Base-by-base conservation (phyloP, 2,888 invertebrate genomes). In the Hydrotaea diabolus region DNA sequence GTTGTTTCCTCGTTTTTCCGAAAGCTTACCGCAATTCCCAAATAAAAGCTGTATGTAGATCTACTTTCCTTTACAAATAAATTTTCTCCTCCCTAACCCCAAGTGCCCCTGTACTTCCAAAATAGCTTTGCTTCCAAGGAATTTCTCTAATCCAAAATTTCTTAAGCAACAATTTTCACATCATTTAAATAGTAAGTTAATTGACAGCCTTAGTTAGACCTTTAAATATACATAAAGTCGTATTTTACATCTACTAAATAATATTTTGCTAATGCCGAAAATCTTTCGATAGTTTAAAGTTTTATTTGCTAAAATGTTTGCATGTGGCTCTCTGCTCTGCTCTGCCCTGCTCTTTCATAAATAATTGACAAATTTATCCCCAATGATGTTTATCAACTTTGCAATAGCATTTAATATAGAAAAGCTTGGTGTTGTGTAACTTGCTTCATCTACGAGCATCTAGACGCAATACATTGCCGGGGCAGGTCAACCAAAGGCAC, bases 301-400 rank as follows among this genome's bases (percentile, higher is more conserved):
- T 57, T 19, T 55, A 21, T 74, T 23, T 21, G 19, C 4, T 36
- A 55, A 17, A 53, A 53, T 72, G 19, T 72, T 64, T 75, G 43
- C 74, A 43, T 15, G 23, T 73, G 39, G n/a, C n/a, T 71, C 39
- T 76, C 69, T 4, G 2, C 31, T 31, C 31, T 31, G n/a, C n/a
- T n/a, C n/a, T n/a, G n/a, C n/a, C n/a, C n/a, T 31, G 31, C 7
- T 78, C 72, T 49, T 26, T 53, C 78, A 57, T 77, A 73, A 80
- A 83, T 79, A 85, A 86, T 86, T 86, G 85, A 85, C 86, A 86
- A 85, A 83, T 85, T 86, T 76, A 85, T 81, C 71, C 83, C 66
- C 79, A 53, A 46, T 77, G 83, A 81, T 83, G 77, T 75, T 79
- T 81, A 81, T 85, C 85, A 81, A 21, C 39, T 39, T 66, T 66